These are phyloP conservation scores for Pithys albifrons DNA, from an alignment of 2,113 vertebrate genomes.

Conservation along the genomic window DNA sequence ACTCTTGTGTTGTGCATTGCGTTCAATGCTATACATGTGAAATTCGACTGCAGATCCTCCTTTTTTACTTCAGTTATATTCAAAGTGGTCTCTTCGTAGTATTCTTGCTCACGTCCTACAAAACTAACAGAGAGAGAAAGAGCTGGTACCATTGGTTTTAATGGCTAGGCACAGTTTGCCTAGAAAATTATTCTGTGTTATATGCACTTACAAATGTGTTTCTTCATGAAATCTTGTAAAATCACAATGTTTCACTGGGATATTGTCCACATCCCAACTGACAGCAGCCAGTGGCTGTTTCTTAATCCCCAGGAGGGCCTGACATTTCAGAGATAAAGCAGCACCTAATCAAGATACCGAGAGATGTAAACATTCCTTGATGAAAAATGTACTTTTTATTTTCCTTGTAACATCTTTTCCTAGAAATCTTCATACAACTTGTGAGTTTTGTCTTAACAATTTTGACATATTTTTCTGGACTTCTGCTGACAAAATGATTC, in stretches of 20 bases:
- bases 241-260: background rate
- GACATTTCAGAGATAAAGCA: slow-evolving; percentile 47
- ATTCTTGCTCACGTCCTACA: background rate
- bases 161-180: background rate
- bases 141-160: background rate
- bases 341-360: slow-evolving; percentile 45
- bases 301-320: slow-evolving; percentile 62
- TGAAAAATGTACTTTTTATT: background rate
- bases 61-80: slow-evolving; percentile 44
- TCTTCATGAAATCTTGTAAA: slow-evolving; percentile 1
- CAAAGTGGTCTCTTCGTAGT: slow-evolving; percentile 33
- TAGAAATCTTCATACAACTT: background rate
- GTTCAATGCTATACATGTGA: slow-evolving; percentile 40
- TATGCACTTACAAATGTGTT: slow-evolving; percentile 9
- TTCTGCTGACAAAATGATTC: background rate
- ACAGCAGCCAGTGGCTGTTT: background rate
- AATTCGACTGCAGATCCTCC: slow-evolving; percentile 60
- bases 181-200: background rate
- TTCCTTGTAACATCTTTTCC: background rate
- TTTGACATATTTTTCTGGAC: background rate
- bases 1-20: background rate
- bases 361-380: background rate
- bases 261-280: slow-evolving; percentile 51
- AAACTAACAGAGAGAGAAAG: slow-evolving; percentile 46
- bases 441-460: background rate